phyloP scores from a whole-genome alignment of 2,797 vertebrate species.

The Girardinus metallicus region DNA sequence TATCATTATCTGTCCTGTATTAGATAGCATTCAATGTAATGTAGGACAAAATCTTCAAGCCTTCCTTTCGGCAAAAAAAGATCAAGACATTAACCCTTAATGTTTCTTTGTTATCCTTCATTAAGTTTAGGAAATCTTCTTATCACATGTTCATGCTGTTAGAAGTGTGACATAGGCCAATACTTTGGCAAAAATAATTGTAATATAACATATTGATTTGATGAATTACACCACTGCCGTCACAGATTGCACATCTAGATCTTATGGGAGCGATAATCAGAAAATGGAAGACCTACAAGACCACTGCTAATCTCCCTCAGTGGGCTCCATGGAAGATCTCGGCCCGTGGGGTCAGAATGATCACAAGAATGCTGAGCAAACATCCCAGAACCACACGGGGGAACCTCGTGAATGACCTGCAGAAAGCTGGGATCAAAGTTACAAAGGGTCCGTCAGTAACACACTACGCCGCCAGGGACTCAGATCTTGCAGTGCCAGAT shows the following conservation, averaged over 20 bases:
- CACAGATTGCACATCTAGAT: neutral
- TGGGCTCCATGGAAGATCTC: no score
- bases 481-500: no score
- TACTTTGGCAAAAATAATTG: neutral
- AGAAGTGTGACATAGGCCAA: neutral
- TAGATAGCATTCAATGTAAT: slow-evolving; percentile 64
- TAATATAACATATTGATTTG: neutral
- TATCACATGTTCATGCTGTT: neutral
- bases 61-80: slow-evolving; percentile 14
- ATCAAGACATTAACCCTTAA: slow-evolving; percentile 38
- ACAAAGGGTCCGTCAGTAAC: no score
- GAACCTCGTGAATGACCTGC: no score
- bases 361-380: no score
- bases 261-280: no score
- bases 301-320: no score
- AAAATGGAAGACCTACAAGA: no score
- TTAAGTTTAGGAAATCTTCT: neutral
- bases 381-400: no score
- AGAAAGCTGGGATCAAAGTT: no score
- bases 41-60: slow-evolving; percentile 54
- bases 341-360: no score
- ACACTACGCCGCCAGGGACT: no score
- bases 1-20: slow-evolving; percentile 62
- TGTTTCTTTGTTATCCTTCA: neutral
- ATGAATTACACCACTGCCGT: neutral